A percentile compares a stretch with the other conserved stretches of the same genome.
Evolutionary conservation across 2,113 vertebrate genomes (phyloP).

Genomic region (Bambusicola thoracicus): DNA sequence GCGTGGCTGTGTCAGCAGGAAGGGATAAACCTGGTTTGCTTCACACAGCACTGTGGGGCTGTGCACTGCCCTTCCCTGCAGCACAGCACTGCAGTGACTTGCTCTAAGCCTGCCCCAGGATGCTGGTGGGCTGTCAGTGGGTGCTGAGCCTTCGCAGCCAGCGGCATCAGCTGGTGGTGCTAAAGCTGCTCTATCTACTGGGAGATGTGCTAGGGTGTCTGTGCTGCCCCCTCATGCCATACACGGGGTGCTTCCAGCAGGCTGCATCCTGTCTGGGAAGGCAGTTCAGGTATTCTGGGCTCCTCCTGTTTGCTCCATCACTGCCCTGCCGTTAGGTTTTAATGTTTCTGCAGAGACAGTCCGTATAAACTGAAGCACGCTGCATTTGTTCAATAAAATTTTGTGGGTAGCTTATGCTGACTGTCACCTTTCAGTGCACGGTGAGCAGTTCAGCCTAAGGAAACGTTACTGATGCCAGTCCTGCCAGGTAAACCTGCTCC

Average conservation of each 20-base stretch:
- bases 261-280: neutral
- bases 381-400: neutral
- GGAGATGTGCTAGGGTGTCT: fast-evolving
- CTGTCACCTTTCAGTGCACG: neutral
- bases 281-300: fast-evolving
- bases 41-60: fast-evolving
- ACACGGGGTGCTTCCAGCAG: neutral
- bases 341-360: neutral
- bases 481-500: neutral
- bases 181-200: neutral
- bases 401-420: neutral
- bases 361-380: neutral
- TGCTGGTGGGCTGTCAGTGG: neutral
- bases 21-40: neutral
- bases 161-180: neutral
- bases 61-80: fast-evolving
- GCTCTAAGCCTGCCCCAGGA: neutral
- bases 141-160: neutral
- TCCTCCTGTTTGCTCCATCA: neutral
- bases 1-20: fast-evolving
- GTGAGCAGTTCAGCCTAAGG: neutral
- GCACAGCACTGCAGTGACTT: neutral
- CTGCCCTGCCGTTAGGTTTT: neutral
- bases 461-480: neutral
- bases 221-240: neutral